Evolutionary conservation across 2,797 vertebrate genomes (phyloP).

Genomic region (Alauda arvensis): DNA sequence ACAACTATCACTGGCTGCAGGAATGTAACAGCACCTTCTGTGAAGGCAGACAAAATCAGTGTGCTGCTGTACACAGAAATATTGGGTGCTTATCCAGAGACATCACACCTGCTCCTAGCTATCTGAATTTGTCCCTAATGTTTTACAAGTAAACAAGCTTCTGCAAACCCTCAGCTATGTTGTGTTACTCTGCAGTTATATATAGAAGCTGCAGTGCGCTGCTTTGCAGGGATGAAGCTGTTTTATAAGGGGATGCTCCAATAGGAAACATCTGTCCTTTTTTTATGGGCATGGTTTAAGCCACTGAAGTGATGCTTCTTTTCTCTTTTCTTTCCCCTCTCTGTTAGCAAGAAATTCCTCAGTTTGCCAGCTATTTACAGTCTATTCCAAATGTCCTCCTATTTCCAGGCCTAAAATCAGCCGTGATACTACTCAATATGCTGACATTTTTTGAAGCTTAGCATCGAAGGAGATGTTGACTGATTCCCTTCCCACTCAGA

Average conservation of each 20-base stretch:
- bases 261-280: constrained; percentile 58
- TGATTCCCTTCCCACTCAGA: constrained; percentile 18
- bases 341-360: neutral
- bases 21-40: neutral
- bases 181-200: neutral
- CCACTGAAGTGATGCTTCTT: neutral
- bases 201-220: neutral
- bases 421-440: neutral
- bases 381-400: neutral
- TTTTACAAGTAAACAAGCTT: neutral
- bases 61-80: neutral
- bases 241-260: constrained; percentile 23
- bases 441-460: neutral
- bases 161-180: neutral
- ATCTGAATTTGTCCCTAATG: neutral
- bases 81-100: neutral
- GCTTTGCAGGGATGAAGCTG: constrained; percentile 25
- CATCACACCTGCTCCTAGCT: neutral
- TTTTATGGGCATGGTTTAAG: constrained; percentile 23
- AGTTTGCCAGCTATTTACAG: constrained; percentile 6
- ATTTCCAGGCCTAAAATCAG: constrained; percentile 14
- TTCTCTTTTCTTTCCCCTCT: neutral
- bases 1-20: neutral
- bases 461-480: neutral
- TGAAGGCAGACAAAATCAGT: neutral